phyloP scores from a whole-genome alignment of 2,797 vertebrate genomes.

The Chloroceryle inda region DNA sequence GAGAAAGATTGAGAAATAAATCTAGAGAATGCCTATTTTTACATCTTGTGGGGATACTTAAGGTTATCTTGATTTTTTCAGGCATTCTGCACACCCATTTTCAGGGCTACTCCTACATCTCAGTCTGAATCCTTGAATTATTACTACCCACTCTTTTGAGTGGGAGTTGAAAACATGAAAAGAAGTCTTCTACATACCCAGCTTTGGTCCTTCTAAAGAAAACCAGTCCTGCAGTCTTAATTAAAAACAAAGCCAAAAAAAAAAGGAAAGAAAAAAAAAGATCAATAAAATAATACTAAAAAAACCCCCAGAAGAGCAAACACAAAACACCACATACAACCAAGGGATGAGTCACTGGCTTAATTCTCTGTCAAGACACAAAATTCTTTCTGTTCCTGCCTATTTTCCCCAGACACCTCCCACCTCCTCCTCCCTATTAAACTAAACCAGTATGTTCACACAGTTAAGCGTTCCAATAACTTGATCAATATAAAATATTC shows the following conservation, averaged over 20 bases:
- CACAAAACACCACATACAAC: background rate
- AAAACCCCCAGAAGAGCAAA: no score
- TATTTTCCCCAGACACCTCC: slow-evolving; percentile 61
- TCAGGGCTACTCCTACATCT: slow-evolving; percentile 40
- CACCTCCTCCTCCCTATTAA: slow-evolving; percentile 58
- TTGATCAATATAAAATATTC: slow-evolving; percentile 62
- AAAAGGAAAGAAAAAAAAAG: background rate
- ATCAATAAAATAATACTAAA: background rate
- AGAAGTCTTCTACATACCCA: background rate
- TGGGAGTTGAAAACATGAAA: background rate
- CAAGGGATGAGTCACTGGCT: slow-evolving; percentile 24
- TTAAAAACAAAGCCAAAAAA: slow-evolving; percentile 40
- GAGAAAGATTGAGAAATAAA: background rate
- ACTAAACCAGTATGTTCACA: slow-evolving; percentile 68
- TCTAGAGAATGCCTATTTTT: slow-evolving; percentile 1
- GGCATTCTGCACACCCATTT: background rate
- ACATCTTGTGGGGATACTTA: background rate
- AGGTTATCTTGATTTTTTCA: slow-evolving; percentile 1
- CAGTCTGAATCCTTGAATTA: background rate
- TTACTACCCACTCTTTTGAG: slow-evolving; percentile 34
- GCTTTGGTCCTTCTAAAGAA: background rate
- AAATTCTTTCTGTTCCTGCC: slow-evolving; percentile 57
- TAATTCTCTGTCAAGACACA: slow-evolving; percentile 52
- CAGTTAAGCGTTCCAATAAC: slow-evolving; percentile 23
- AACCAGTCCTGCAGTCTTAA: background rate